These are phyloP conservation scores for Callyntrura guangdongensis DNA, from an alignment of 2,888 invertebrate species.

Conservation along the genomic window DNA sequence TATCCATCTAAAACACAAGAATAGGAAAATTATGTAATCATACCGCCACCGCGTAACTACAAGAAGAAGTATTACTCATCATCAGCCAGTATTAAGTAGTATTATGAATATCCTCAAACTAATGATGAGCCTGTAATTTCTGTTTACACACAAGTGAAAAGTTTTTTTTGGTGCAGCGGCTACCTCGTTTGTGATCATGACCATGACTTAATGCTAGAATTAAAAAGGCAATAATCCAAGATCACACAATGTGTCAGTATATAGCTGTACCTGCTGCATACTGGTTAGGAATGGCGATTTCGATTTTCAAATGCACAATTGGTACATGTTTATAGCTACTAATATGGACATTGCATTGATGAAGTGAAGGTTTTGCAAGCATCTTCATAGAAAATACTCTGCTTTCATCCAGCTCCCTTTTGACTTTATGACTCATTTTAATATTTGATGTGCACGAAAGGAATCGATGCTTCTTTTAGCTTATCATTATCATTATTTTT, in stretches of 20 bases:
- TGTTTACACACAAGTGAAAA: neutral
- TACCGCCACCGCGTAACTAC: neutral
- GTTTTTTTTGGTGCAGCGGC: neutral
- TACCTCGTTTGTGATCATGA: neutral
- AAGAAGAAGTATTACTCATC: neutral
- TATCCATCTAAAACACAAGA: too few species aligned
- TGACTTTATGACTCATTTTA: slow-evolving; percentile 44
- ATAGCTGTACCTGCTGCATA: neutral
- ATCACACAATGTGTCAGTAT: neutral
- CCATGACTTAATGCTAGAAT: neutral
- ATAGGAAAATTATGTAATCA: too few species aligned
- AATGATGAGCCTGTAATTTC: slow-evolving; percentile 39
- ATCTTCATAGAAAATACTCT: neutral
- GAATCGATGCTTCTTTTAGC: neutral
- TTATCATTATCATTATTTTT: slow-evolving; percentile 6
- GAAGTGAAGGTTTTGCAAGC: neutral
- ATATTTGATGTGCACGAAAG: neutral
- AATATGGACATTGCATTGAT: slow-evolving; percentile 5
- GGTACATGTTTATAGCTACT: neutral
- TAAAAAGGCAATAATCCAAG: neutral
- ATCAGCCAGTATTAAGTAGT: neutral
- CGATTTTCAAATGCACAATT: neutral
- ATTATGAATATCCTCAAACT: neutral
- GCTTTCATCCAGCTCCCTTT: slow-evolving; percentile 30
- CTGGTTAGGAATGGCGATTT: neutral